Evolutionary conservation across 2,888 invertebrate species (phyloP), one percentile per base, ranked within the genome.

Genomic region (Blastobasis lacticolella): DNA sequence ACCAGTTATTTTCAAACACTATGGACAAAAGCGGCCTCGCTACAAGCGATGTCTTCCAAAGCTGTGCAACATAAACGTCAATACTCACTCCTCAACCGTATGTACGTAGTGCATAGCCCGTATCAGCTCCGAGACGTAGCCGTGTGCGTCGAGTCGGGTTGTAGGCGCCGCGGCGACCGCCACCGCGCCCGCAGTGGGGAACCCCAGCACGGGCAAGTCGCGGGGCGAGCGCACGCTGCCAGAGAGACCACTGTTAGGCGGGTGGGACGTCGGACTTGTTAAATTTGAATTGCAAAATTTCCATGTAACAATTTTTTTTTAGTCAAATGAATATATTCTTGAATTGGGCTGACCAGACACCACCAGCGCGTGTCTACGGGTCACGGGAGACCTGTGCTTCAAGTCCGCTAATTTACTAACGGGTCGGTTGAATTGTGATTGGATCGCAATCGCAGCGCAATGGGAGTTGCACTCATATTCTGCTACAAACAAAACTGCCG

Each of bases 331-430:
- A 23, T 23, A 23, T 23, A 23, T 3, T 2, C 23, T 23, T 23
- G 23, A 23, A 23, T 96, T 97, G 0, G 96, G 96, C 78, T 96
- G 96, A 5, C 96, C 96, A 56, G 93, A 93, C 61, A 94, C 90
- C 48, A 91, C 89, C 48, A 94, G 90, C 46, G 94, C 94, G 78
- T 94, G 94, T 62, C 93, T 92, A 64, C 6, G 47, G 10, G 23
- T 23, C 23, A 23, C 23, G 23, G 23, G 23, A 2, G 23, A 23
- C 3, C 23, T 23, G 2, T 23, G 23, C 23, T 3, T 23, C 23
- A 23, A 23, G 23, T 23, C 23, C 23, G 23, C 23, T 23, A 23
- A 23, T 3, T 2, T 23, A 23, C 23, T 23, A 23, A 23, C 3
- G 23, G 23, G 2, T 23, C 3, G 23, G 3, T 23, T 23, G 23